Evolutionary conservation across 2,797 vertebrate genomes (phyloP), one percentile per base, ranked within the genome.

Genomic region (Leucoraja ocellata): DNA sequence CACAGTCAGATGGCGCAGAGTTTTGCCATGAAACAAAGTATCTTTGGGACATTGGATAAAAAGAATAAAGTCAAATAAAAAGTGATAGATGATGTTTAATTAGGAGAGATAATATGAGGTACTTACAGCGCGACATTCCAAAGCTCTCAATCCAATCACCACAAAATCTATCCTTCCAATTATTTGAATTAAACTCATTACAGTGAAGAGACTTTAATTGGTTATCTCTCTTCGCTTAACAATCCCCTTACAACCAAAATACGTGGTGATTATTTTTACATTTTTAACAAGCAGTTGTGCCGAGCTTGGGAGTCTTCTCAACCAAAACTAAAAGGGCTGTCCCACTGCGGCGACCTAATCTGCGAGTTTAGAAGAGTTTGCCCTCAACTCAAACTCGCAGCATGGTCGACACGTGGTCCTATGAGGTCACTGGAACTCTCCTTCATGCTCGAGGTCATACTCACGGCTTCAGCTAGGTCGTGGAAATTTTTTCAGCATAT

Each of bases 41-140:
- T 46, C 36, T 80, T 46, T 18, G 3, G 46, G 0, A 58, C 81
- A 84, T 10, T 28, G 54, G 23, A 61, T 58, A 14, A 61, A 84
- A 28, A 0, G 11, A 63, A 5, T 86, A 28, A 25, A 61, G 54
- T 28, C 58, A 86, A 84, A 86, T 63, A 63, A 63, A 9, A 86
- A n/a, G 54, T 63, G 58, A 11, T 63, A 86, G 61, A 86, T 86
- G 83, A 86, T 86, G 25, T 63, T 86, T 61, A 86, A 61, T 63
- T 86, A 11, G 28, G 61, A 25, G 16, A 13, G 61, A 86, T 63
- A 61, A 86, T 86, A 36, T 63, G 58, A 63, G 83, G 10, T 58
- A 28, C 23, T 63, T 63, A 2, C 32, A 86, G 11, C 14, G 13
- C n/a, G 28, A 84, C 28, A 63, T 63, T n/a, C 83, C n/a, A 61